These are phyloP conservation scores for Drosophila truncata DNA, from an alignment of 1,140 invertebrate genomes.

Conservation along the genomic window DNA sequence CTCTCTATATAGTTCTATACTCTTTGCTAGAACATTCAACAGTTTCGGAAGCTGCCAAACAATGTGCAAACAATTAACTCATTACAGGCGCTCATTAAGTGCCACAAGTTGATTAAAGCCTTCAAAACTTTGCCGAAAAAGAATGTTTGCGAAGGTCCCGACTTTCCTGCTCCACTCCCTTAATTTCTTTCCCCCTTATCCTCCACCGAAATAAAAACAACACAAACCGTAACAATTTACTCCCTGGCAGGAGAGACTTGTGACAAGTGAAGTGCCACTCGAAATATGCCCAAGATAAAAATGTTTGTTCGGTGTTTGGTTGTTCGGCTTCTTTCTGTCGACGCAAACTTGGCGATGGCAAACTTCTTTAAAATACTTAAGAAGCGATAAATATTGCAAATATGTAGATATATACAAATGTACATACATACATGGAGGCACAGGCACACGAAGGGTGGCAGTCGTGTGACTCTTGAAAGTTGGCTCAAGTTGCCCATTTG, in stretches of 20 bases:
- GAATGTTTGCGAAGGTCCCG: conserved; percentile 41
- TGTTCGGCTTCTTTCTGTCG: conserved; percentile 39
- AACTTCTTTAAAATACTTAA: conserved; percentile 83
- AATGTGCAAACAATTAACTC: conserved; percentile 73
- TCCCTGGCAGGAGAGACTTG: conserved; percentile 32
- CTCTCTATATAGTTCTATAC: too few relatives aligned
- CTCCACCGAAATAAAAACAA: background rate
- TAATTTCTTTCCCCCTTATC: background rate
- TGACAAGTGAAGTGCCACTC: conserved; percentile 76
- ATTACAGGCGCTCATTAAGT: conserved; percentile 76
- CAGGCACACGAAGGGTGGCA: conserved; percentile 35
- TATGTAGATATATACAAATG: conserved; percentile 21
- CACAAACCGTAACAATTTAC: conserved; percentile 21
- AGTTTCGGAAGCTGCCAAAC: conserved; percentile 19
- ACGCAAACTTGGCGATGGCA: conserved; percentile 68
- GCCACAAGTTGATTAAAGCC: conserved; percentile 77
- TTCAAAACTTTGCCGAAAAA: conserved; percentile 65
- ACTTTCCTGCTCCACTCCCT: background rate
- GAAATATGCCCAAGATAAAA: conserved; percentile 76
- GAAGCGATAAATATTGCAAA: conserved; percentile 77
- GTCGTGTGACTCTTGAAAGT: conserved; percentile 69
- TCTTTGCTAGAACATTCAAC: conserved; percentile 21
- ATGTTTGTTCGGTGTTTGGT: conserved; percentile 68
- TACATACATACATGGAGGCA: background rate
- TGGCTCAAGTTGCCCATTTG: conserved; percentile 76